Evolutionary conservation across 2,888 invertebrate genomes (phyloP).

Genomic region (Zaprionus obscuricornis): DNA sequence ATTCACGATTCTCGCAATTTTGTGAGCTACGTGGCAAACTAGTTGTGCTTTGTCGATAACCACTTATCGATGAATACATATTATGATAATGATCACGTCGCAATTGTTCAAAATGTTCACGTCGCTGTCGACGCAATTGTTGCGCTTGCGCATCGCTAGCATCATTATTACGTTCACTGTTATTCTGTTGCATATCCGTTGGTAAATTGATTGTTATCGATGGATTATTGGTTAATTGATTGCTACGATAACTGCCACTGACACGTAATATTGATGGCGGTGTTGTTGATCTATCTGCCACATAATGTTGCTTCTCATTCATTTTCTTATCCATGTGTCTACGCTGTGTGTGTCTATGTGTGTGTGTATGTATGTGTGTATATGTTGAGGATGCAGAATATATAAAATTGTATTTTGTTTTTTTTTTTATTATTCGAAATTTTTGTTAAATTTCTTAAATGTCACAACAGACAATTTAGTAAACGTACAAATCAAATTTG

Average conservation of each 20-base stretch:
- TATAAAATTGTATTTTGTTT: not conserved
- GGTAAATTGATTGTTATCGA: conserved; percentile 48
- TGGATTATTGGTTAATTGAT: conserved; percentile 10
- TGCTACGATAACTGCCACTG: conserved; percentile 34
- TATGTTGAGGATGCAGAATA: too few species aligned
- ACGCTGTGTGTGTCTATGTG: too few species aligned
- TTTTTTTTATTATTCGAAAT: not conserved
- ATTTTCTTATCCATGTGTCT: conserved; percentile 12
- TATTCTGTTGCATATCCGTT: not conserved
- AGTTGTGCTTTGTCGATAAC: not conserved
- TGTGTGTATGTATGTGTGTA: conserved; percentile 14
- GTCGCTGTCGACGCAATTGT: conserved; percentile 28
- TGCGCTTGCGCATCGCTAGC: conserved; percentile 32
- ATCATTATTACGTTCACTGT: conserved; percentile 2
- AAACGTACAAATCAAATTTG: conserved; percentile 22
- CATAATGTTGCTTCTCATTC: not conserved
- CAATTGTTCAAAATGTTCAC: conserved; percentile 47
- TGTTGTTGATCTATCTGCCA: not conserved
- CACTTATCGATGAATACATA: conserved; percentile 33
- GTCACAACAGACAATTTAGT: conserved; percentile 38
- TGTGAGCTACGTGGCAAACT: not conserved
- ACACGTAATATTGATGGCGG: conserved; percentile 33
- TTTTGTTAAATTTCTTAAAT: conserved; percentile 10
- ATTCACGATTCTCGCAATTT: too few species aligned
- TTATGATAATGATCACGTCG: conserved; percentile 55